These are phyloP conservation scores for Rhagoletis zephyria DNA, from an alignment of 1,140 invertebrate species.

Conservation along the genomic window DNA sequence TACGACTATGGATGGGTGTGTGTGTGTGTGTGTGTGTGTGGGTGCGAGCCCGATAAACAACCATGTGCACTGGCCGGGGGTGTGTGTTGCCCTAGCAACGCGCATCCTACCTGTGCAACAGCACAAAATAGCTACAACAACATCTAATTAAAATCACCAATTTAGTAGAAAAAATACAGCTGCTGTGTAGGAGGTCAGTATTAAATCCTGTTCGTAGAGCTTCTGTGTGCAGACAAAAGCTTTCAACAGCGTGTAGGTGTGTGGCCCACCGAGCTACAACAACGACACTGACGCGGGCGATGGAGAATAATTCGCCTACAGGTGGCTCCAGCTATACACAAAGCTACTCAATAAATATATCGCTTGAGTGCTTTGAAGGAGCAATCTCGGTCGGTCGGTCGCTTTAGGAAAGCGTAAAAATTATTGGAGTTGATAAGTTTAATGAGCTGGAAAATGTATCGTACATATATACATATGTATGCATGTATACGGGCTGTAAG, in stretches of 20 bases:
- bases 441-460: conserved; percentile 49
- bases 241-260: background rate
- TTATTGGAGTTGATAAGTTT: conserved; percentile 45
- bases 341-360: too few species aligned
- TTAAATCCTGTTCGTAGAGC: background rate
- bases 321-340: background rate
- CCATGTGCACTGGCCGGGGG: background rate
- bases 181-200: background rate
- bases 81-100: conserved; percentile 8
- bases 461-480: background rate
- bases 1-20: background rate
- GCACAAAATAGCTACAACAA: background rate
- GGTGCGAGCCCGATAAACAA: background rate
- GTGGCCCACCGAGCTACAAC: background rate
- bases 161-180: background rate
- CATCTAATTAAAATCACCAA: conserved; percentile 21
- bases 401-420: conserved; percentile 44
- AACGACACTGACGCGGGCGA: background rate
- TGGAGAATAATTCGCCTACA: background rate
- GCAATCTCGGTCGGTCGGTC: too few species aligned
- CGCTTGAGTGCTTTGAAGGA: too few species aligned
- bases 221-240: background rate
- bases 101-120: background rate
- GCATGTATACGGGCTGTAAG: background rate
- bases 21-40: background rate